Evolutionary conservation across 2,888 invertebrate species (phyloP).

Genomic region (Zygogramma bicolorata): DNA sequence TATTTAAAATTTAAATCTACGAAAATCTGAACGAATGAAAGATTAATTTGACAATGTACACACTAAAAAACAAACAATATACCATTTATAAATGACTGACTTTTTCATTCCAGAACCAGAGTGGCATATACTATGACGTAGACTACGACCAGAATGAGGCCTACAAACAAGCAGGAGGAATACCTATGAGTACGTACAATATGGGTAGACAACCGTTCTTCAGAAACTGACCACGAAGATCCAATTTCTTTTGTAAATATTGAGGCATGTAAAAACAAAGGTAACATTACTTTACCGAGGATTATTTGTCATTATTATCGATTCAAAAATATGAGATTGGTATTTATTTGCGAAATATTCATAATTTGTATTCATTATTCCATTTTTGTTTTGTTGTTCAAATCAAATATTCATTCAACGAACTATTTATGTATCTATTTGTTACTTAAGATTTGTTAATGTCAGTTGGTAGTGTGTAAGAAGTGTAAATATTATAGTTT

Average conservation of each 20-base stretch:
- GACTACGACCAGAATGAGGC: conserved; percentile 80
- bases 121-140: conserved; percentile 90
- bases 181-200: conserved; percentile 87
- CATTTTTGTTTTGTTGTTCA: neutral
- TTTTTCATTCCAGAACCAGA: conserved; percentile 79
- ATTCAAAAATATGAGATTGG: neutral
- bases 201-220: conserved; percentile 79
- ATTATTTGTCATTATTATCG: neutral
- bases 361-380: neutral
- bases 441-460: neutral
- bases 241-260: conserved; percentile 2
- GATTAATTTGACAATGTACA: no score
- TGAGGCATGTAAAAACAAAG: neutral
- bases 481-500: conserved; percentile 1
- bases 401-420: neutral
- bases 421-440: neutral
- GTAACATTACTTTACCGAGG: neutral
- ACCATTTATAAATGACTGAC: no score
- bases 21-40: no score
- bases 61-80: no score
- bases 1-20: no score
- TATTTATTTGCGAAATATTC: neutral
- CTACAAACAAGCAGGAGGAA: conserved; percentile 73
- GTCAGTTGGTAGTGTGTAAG: neutral
- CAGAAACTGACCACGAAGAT: conserved; percentile 64